Percentiles rank a stretch among this genome's conserved stretches.
Conservation (phyloP, 2,888 invertebrate species). For the Loripinus fragilis region DNA sequence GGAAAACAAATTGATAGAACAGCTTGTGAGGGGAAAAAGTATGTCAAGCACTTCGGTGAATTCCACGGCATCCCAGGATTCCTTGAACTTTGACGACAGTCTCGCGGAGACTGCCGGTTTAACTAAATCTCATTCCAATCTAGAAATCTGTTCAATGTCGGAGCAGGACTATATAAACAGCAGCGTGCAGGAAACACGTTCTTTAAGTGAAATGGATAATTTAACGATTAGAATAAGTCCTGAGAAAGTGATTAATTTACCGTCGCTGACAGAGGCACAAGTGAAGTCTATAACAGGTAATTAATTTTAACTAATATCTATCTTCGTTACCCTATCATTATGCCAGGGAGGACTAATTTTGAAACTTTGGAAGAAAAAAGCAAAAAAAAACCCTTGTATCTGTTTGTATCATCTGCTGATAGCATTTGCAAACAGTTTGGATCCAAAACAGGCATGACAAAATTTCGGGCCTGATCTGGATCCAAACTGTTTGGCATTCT, state of each 20-base stretch:
- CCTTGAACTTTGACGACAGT: conserved; percentile 69
- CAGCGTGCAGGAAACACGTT: conserved; percentile 61
- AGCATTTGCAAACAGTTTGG: too few relatives aligned
- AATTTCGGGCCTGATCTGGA: too few relatives aligned
- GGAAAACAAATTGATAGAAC: conserved; percentile 46
- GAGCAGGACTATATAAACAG: conserved; percentile 67
- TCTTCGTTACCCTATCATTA: too few relatives aligned
- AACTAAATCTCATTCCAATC: conserved; percentile 67
- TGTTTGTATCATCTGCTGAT: too few relatives aligned
- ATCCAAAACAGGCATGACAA: too few relatives aligned
- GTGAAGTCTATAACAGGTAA: conserved; percentile 82
- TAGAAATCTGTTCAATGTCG: conserved; percentile 60
- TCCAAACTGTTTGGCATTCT: too few relatives aligned
- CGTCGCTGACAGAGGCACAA: conserved; percentile 82
- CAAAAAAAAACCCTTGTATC: too few relatives aligned
- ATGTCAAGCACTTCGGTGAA: conserved; percentile 58
- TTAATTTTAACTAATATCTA: too few relatives aligned
- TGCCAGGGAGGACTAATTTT: too few relatives aligned
- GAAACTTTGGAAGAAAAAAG: too few relatives aligned
- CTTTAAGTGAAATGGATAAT: conserved; percentile 74
- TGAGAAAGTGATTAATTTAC: conserved; percentile 75
- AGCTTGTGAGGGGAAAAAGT: conserved; percentile 44
- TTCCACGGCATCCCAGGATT: conserved; percentile 64
- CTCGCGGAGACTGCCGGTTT: conserved; percentile 37
- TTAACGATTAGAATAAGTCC: conserved; percentile 76